Percentiles rank a stretch among this genome's conserved stretches.
Conservation (phyloP, 2,113 vertebrate genomes). For the Okapia johnstoni region DNA sequence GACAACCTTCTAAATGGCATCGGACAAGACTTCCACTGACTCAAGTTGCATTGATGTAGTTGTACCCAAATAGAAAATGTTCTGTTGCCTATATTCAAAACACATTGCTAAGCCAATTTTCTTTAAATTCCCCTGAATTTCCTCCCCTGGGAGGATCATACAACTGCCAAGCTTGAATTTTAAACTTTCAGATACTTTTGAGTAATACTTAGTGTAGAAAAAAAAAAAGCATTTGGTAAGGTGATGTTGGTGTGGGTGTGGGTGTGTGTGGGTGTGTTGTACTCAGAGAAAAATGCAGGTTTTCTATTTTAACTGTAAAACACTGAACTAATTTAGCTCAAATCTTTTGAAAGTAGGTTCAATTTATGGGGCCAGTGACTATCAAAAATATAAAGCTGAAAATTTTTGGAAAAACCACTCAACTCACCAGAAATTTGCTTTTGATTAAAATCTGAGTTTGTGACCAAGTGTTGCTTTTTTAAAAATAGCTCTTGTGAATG, state of each 20-base stretch:
- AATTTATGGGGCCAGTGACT: conserved; percentile 10
- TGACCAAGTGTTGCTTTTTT: conserved; percentile 8
- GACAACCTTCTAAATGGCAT: conserved; percentile 61
- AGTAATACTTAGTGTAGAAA: conserved; percentile 39
- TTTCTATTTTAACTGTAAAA: conserved; percentile 43
- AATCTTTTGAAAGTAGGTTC: conserved; percentile 16
- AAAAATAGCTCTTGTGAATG: conserved; percentile 46
- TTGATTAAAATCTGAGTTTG: conserved; percentile 52
- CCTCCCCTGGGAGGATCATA: conserved; percentile 55
- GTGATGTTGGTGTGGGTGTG: not conserved
- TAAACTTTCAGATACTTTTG: conserved; percentile 61
- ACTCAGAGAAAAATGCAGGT: not conserved
- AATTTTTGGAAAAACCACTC: conserved; percentile 41
- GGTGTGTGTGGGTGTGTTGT: not conserved
- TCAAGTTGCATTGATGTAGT: conserved; percentile 62
- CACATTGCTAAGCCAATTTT: conserved; percentile 73
- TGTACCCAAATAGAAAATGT: conserved; percentile 62
- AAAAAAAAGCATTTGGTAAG: conserved; percentile 12
- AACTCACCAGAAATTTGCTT: conserved; percentile 38
- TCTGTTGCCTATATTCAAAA: conserved; percentile 69
- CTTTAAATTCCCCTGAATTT: conserved; percentile 62
- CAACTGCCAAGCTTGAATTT: conserved; percentile 63
- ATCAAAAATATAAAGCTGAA: conserved; percentile 49
- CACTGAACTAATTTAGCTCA: conserved; percentile 35
- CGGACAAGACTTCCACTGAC: conserved; percentile 54